phyloP scores from a whole-genome alignment of 1,140 invertebrate species.

The Gonioctena quinquepunctata region DNA sequence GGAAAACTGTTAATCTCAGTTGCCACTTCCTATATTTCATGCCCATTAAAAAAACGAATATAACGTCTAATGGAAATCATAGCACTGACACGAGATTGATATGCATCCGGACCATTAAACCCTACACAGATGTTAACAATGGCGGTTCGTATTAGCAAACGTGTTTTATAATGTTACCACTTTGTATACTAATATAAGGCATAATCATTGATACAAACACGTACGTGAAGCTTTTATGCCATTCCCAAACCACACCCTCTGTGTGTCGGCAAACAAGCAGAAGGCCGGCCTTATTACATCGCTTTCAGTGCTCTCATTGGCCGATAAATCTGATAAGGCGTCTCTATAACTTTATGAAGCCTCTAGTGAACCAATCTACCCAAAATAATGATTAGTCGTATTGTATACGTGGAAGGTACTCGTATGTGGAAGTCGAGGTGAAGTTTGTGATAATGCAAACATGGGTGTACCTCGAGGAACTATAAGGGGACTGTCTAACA shows the following conservation, averaged over 20 bases:
- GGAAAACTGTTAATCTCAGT: too few relatives aligned
- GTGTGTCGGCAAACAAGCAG: conserved; percentile 34
- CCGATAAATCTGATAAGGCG: conserved; percentile 24
- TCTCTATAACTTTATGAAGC: conserved; percentile 34
- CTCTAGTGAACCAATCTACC: conserved; percentile 29
- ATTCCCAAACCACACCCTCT: conserved; percentile 33
- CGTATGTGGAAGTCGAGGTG: too few relatives aligned
- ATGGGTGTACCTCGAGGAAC: conserved; percentile 34
- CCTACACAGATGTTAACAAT: conserved; percentile 8
- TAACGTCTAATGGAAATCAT: not conserved
- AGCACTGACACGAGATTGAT: not conserved
- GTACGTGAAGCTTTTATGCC: conserved; percentile 12
- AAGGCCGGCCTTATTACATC: conserved; percentile 27
- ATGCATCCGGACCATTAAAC: not conserved
- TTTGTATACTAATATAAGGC: conserved; percentile 15
- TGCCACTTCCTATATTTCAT: too few relatives aligned
- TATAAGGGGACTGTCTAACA: conserved; percentile 16
- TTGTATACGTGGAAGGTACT: conserved; percentile 27
- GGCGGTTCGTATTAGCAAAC: conserved; percentile 3
- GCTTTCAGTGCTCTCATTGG: conserved; percentile 29
- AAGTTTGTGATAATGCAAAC: conserved; percentile 32
- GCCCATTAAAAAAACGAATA: too few relatives aligned
- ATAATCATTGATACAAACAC: conserved; percentile 19
- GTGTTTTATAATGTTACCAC: conserved; percentile 14
- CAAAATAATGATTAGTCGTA: conserved; percentile 28